Conservation (phyloP, 2,113 vertebrate genomes). For the Thinocorus orbignyianus region DNA sequence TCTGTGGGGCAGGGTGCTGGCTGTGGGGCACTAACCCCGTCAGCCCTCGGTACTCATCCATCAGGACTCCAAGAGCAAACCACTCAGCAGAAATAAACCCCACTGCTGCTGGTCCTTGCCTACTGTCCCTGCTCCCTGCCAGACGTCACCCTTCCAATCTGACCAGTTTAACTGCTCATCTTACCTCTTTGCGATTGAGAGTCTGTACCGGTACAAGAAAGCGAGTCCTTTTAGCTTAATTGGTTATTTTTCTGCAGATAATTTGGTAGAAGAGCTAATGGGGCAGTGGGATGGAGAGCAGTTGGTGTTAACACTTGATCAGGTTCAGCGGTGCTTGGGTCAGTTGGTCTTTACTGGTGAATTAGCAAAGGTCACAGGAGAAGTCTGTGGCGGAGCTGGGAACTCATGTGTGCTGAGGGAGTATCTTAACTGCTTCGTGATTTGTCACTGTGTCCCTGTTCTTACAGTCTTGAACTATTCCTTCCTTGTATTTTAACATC, state of each 20-base stretch:
- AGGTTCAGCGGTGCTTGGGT: not conserved
- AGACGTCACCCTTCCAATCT: not conserved
- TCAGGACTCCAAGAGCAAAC: not conserved
- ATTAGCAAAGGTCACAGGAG: not conserved
- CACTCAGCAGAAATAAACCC: not conserved
- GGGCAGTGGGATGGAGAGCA: not conserved
- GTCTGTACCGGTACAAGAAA: not conserved
- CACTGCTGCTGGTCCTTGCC: not conserved
- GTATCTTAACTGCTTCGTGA: not conserved
- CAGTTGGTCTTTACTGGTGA: not conserved
- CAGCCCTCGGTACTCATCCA: not conserved
- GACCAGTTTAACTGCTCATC: not conserved
- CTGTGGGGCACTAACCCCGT: not conserved
- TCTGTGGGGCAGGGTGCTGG: not conserved
- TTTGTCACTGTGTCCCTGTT: not conserved
- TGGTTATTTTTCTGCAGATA: not conserved
- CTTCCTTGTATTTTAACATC: not conserved
- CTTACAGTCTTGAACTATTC: not conserved
- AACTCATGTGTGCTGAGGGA: not conserved
- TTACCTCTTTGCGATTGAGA: not conserved
- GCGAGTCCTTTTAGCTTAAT: fast-evolving
- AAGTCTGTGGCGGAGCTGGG: not conserved
- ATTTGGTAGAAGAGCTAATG: not conserved
- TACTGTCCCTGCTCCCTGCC: not conserved
- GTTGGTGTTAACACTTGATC: not conserved